These are phyloP conservation scores for Syngnathus floridae DNA, from an alignment of 2,113 vertebrate species.

Conservation along the genomic window DNA sequence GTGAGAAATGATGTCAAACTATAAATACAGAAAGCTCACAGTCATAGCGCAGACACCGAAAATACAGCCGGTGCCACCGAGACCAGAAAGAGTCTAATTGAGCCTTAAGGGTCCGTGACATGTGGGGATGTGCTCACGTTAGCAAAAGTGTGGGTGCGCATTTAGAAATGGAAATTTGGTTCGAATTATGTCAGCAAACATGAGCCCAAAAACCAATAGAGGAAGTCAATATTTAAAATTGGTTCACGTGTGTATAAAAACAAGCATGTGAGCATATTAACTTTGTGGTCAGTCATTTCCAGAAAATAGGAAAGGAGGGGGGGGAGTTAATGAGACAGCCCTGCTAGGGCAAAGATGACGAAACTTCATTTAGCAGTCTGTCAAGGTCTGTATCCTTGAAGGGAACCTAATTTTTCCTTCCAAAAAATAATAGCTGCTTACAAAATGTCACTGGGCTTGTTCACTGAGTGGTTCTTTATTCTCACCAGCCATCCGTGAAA, in stretches of 20 bases:
- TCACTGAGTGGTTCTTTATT: conserved; percentile 40
- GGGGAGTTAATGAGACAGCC: conserved; percentile 49
- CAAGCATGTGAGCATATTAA: not conserved
- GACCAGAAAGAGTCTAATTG: conserved; percentile 56
- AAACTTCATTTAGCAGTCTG: conserved; percentile 39
- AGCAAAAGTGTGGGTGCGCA: conserved; percentile 24
- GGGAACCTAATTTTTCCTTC: conserved; percentile 37
- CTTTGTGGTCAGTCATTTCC: not conserved
- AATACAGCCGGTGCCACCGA: conserved; percentile 47
- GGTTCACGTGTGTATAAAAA: not conserved
- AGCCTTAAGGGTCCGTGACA: conserved; percentile 55
- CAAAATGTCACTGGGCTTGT: conserved; percentile 49
- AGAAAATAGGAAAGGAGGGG: conserved; percentile 10
- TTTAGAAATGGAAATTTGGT: not conserved
- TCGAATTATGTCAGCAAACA: not conserved
- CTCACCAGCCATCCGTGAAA: conserved; percentile 30
- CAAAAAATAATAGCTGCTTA: conserved; percentile 40
- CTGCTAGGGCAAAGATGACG: conserved; percentile 39
- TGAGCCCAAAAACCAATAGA: not conserved
- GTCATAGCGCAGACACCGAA: conserved; percentile 41
- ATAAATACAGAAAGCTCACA: conserved; percentile 58
- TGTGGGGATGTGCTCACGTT: conserved; percentile 28
- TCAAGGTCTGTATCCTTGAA: conserved; percentile 25
- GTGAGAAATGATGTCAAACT: conserved; percentile 54
- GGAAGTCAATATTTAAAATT: conserved; percentile 8